These are phyloP conservation scores for Sebastes baramenuke DNA, from an alignment of 2,797 vertebrate species.

Conservation along the genomic window DNA sequence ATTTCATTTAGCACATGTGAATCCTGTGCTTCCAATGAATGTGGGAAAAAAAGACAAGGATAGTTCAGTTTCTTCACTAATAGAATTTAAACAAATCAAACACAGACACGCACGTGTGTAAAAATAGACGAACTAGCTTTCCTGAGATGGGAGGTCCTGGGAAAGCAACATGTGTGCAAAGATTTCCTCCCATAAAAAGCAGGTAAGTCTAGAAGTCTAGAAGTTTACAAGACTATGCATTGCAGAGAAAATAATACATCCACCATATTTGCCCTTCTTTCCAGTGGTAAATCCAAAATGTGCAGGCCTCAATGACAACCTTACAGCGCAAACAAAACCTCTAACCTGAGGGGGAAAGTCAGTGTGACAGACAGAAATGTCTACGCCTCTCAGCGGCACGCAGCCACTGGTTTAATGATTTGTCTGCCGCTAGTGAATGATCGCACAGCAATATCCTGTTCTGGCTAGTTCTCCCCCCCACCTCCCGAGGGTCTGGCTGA, in stretches of 20 bases:
- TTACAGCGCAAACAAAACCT: conserved; percentile 29
- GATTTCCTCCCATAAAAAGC: background rate
- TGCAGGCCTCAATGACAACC: background rate
- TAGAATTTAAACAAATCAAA: conserved; percentile 7
- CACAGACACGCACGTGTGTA: background rate
- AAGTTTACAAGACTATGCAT: background rate
- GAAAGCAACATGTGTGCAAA: background rate
- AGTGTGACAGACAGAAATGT: conserved; percentile 47
- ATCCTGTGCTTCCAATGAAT: conserved; percentile 62
- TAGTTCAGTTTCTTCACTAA: background rate
- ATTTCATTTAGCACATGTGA: conserved; percentile 54
- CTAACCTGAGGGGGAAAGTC: conserved; percentile 54
- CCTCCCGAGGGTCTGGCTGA: conserved; percentile 57
- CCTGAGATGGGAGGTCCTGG: background rate
- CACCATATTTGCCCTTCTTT: background rate
- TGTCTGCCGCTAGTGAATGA: conserved; percentile 74
- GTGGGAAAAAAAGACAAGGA: background rate
- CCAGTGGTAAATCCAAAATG: background rate
- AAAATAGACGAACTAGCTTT: background rate
- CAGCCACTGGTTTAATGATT: conserved; percentile 75
- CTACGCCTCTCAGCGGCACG: conserved; percentile 38
- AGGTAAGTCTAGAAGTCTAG: background rate
- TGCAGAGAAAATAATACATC: background rate
- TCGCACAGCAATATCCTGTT: conserved; percentile 77
- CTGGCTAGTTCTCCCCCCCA: conserved; percentile 52